These are phyloP conservation scores for Gymnopithys bicolor DNA, from an alignment of 2,797 vertebrate species.

Conservation along the genomic window DNA sequence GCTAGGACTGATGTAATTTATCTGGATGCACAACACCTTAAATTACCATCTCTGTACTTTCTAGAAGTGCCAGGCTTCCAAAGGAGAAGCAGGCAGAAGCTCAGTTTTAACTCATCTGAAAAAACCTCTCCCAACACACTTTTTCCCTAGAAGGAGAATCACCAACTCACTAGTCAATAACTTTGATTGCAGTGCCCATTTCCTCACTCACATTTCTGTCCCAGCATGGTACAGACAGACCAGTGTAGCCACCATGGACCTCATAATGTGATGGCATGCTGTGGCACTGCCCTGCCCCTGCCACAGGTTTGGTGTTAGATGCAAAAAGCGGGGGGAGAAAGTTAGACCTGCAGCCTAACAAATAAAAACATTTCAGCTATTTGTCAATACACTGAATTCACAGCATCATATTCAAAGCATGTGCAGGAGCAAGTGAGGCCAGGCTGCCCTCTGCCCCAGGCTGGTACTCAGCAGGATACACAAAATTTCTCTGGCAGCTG, in stretches of 20 bases:
- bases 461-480: neutral
- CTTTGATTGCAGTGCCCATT: neutral
- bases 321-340: fast-evolving
- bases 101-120: neutral
- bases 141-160: neutral
- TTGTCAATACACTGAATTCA: neutral
- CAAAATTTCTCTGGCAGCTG: neutral
- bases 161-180: neutral
- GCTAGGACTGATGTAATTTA: neutral
- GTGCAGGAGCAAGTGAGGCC: neutral
- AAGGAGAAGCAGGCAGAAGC: neutral
- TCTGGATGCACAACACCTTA: neutral
- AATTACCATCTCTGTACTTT: neutral
- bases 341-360: neutral
- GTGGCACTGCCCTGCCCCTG: neutral
- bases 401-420: neutral
- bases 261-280: neutral
- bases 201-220: neutral
- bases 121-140: neutral
- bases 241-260: neutral
- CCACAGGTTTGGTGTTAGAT: neutral
- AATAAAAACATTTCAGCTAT: neutral
- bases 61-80: neutral
- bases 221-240: neutral
- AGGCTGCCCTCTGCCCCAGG: neutral